These are phyloP conservation scores for Flexamia atlantica DNA, from an alignment of 2,888 invertebrate species.

Conservation along the genomic window DNA sequence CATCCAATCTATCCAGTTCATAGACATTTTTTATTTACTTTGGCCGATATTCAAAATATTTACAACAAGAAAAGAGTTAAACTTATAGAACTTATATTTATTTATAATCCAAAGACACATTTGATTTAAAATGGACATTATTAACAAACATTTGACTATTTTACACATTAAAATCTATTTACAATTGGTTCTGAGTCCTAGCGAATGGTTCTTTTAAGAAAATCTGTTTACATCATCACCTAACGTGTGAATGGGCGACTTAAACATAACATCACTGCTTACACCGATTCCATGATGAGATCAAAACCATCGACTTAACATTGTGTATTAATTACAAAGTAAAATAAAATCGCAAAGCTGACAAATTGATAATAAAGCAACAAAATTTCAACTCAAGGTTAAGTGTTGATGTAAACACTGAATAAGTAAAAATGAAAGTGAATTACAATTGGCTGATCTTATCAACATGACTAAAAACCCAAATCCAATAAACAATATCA, in stretches of 20 bases:
- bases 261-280: neutral
- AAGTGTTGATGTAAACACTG: neutral
- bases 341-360: too few species aligned
- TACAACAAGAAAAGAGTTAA: slow-evolving; percentile 27
- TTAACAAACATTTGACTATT: slow-evolving; percentile 50
- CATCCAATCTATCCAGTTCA: slow-evolving; percentile 25
- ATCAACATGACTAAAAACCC: neutral
- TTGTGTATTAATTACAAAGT: too few species aligned
- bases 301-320: neutral
- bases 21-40: slow-evolving; percentile 39
- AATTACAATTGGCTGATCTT: neutral
- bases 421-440: neutral
- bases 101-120: slow-evolving; percentile 50
- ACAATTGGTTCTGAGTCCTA: slow-evolving; percentile 51
- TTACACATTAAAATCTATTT: slow-evolving; percentile 57
- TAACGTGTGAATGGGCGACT: neutral
- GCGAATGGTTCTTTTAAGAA: neutral
- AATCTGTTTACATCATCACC: neutral
- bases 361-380: neutral
- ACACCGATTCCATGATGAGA: neutral
- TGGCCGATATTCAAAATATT: slow-evolving; percentile 35
- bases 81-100: slow-evolving; percentile 27
- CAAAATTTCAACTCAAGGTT: neutral
- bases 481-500: slow-evolving; percentile 28
- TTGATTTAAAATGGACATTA: slow-evolving; percentile 51